Base-by-base conservation (phyloP, 2,797 vertebrate species). In the Sebastes diploproa region DNA sequence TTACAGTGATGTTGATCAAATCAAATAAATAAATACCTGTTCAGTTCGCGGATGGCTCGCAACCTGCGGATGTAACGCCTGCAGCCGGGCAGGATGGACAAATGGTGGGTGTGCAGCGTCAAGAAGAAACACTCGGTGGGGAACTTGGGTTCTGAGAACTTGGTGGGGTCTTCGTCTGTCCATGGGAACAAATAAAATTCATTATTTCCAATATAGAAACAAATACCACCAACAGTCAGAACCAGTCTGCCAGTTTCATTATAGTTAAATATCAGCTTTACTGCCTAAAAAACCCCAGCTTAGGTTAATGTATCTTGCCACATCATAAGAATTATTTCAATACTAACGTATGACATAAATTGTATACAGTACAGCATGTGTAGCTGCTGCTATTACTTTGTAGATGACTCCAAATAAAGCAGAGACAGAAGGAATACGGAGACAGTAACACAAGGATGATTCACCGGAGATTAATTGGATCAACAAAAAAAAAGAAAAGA, bases 91-190 rank as follows among this genome's bases (percentile, higher is more conserved):
- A 99, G 94, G 88, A 99, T 96, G 38, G 98, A 99, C 89, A 99
- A 96, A 89, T 99, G 98, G 88, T 99, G 98, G 54, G 98, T 93
- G 4, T 99, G 98, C 89, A 99, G 95, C 0, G 98, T 99, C 68
- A 99, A 94, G 91, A 99, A 99, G 95, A 99, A 99, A 92, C 98
- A 99, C 86, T 99, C 3, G 0, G 98, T 99, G 2, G 98, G 98
- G 89, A 99, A 99, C 89, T 99, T 99, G 5, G 95, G 94, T 77
- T 96, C 96, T 23, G 95, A 92, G 73, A 96, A 96, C 86, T 94
- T 95, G 79, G 94, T 93, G 3, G 95, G 96, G 77, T 98, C 97
- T 73, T 96, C 96, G 80, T 96, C 98, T 99, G 90, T 68, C 2
- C 6, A 81, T 2, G 52, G 64, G n/a, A 67, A 68, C 20, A 85